These are phyloP conservation scores for Hydriomena furcata DNA, from an alignment of 2,888 invertebrate genomes.

Conservation along the genomic window DNA sequence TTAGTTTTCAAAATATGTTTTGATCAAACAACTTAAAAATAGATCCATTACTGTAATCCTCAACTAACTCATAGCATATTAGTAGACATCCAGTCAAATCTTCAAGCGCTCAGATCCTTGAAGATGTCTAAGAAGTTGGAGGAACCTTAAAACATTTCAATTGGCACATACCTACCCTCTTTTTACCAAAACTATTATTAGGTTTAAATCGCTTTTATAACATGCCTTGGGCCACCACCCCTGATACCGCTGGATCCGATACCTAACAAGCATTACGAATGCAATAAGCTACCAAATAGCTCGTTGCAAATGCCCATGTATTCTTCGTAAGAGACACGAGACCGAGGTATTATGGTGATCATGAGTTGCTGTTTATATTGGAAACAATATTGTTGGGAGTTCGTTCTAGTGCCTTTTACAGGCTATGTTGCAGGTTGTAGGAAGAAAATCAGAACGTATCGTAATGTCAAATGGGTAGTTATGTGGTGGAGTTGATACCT, in stretches of 20 bases:
- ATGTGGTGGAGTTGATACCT: too few relatives aligned
- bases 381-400: constrained; percentile 9
- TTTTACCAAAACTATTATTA: too few relatives aligned
- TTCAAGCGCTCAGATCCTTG: too few relatives aligned
- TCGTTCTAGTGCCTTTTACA: not conserved
- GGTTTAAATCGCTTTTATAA: not conserved
- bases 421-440: not conserved
- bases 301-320: constrained; percentile 41
- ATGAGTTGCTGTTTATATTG: constrained; percentile 16
- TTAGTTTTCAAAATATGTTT: too few relatives aligned
- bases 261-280: constrained; percentile 67
- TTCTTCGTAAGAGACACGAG: constrained; percentile 22
- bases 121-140: too few relatives aligned
- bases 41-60: too few relatives aligned
- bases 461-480: constrained; percentile 1
- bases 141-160: too few relatives aligned
- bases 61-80: too few relatives aligned
- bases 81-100: too few relatives aligned
- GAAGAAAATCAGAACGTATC: not conserved
- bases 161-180: too few relatives aligned
- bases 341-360: constrained; percentile 13
- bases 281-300: constrained; percentile 61
- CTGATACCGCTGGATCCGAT: constrained; percentile 46
- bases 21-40: too few relatives aligned
- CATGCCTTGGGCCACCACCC: constrained; percentile 33